A percentile compares a stretch with the other conserved stretches of the same genome.
These are phyloP conservation scores for Caranx melampygus DNA, from an alignment of 2,113 vertebrate genomes.

Conservation along the genomic window DNA sequence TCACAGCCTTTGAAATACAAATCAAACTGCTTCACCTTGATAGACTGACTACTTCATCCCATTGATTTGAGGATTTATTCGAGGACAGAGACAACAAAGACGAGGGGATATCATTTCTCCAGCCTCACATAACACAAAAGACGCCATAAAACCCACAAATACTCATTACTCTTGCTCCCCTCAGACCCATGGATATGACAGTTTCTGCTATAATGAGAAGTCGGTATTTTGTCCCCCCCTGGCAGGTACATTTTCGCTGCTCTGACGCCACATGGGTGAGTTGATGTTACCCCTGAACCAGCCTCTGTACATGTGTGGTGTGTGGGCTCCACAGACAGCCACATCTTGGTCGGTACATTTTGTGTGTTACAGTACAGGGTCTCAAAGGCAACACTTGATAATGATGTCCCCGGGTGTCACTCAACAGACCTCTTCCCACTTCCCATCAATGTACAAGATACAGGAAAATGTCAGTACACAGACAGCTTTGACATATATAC, in stretches of 20 bases:
- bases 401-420: conserved; percentile 37
- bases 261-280: conserved; percentile 45
- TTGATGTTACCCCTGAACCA: conserved; percentile 32
- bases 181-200: conserved; percentile 42
- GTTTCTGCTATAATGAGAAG: conserved; percentile 59
- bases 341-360: conserved; percentile 22
- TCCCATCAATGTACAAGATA: neutral
- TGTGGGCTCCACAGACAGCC: conserved; percentile 27
- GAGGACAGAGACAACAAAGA: conserved; percentile 51
- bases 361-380: conserved; percentile 26
- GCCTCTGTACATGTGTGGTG: conserved; percentile 16
- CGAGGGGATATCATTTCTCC: conserved; percentile 42
- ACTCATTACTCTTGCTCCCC: conserved; percentile 34
- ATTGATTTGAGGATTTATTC: conserved; percentile 59
- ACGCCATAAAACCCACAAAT: conserved; percentile 42
- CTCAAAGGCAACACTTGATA: conserved; percentile 50
- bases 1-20: conserved; percentile 79
- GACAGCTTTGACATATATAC: neutral
- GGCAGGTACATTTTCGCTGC: conserved; percentile 51
- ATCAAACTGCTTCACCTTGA: conserved; percentile 74
- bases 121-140: conserved; percentile 41
- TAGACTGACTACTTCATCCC: conserved; percentile 62
- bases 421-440: conserved; percentile 1
- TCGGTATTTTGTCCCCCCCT: conserved; percentile 33
- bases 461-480: conserved; percentile 1